Evolutionary conservation across 2,797 vertebrate genomes (phyloP).

Genomic region (Lutjanus argentimaculatus): DNA sequence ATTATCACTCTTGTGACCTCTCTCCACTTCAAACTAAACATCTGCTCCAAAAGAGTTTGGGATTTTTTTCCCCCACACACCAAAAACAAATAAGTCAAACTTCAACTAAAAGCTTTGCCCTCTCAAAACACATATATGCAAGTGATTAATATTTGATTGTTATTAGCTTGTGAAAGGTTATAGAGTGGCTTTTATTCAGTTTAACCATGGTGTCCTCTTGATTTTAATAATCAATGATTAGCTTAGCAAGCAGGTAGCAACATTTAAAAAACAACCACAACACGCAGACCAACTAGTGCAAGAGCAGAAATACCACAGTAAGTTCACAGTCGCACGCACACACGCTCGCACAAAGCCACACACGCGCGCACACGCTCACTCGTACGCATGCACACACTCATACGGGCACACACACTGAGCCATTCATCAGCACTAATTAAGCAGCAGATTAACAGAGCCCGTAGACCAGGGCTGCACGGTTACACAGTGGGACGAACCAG

Average conservation of each 20-base stretch:
- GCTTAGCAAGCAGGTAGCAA: constrained; percentile 60
- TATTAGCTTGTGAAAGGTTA: constrained; percentile 79
- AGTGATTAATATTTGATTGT: constrained; percentile 87
- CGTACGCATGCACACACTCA: constrained; percentile 13
- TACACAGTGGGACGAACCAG: constrained; percentile 74
- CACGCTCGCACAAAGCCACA: constrained; percentile 22
- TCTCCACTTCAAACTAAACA: constrained; percentile 91
- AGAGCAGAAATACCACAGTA: constrained; percentile 57
- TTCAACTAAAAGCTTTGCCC: constrained; percentile 77
- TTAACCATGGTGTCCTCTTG: constrained; percentile 56
- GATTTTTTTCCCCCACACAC: constrained; percentile 35
- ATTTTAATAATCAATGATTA: constrained; percentile 75
- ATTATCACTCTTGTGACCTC: constrained; percentile 95
- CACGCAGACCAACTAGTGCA: constrained; percentile 44
- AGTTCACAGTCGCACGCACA: constrained; percentile 31
- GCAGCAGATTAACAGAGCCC: constrained; percentile 81
- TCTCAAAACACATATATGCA: constrained; percentile 88
- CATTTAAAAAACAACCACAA: constrained; percentile 33
- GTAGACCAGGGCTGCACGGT: constrained; percentile 72
- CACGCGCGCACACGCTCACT: not conserved
- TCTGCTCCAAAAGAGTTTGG: constrained; percentile 87
- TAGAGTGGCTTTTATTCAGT: constrained; percentile 67
- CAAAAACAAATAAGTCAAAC: constrained; percentile 85
- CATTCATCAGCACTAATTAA: constrained; percentile 88
- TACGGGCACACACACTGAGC: constrained; percentile 50